These are phyloP conservation scores for Celastrina argiolus DNA, from an alignment of 2,888 invertebrate genomes.

Conservation along the genomic window DNA sequence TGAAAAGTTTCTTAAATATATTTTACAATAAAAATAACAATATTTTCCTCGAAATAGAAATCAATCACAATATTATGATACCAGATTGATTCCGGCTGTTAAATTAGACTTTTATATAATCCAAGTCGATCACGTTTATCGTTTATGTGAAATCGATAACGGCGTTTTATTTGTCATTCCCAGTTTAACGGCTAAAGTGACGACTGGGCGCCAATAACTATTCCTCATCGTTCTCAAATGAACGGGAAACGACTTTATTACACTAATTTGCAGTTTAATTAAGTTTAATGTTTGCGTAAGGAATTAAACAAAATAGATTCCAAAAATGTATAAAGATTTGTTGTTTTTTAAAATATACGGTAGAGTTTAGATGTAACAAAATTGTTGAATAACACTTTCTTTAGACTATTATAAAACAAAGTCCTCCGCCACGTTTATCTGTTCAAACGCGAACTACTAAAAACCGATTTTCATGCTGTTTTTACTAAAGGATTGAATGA, in stretches of 20 bases:
- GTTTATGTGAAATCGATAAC: conserved; percentile 76
- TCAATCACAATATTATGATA: conserved; percentile 15
- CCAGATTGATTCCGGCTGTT: conserved; percentile 46
- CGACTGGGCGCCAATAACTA: conserved; percentile 72
- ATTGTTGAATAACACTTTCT: too few relatives aligned
- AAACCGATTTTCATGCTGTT: too few relatives aligned
- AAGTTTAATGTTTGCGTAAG: not conserved
- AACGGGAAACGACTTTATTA: conserved; percentile 24
- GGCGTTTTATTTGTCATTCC: conserved; percentile 72
- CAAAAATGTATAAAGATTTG: too few relatives aligned
- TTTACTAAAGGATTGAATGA: too few relatives aligned
- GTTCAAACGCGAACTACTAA: too few relatives aligned
- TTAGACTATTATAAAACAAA: too few relatives aligned
- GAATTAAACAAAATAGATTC: not conserved
- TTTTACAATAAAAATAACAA: not conserved
- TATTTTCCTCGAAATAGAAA: not conserved
- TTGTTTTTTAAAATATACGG: too few relatives aligned
- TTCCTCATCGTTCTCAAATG: conserved; percentile 57
- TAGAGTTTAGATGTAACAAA: too few relatives aligned
- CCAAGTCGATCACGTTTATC: conserved; percentile 67
- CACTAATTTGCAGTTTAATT: not conserved
- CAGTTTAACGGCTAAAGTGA: conserved; percentile 70
- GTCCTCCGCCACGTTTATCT: too few relatives aligned
- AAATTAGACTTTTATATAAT: conserved; percentile 57
- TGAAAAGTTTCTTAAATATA: too few relatives aligned